A percentile compares a stretch with the other conserved stretches of the same genome.
Evolutionary conservation across 1,140 invertebrate species (phyloP).

Genomic region (Cherax quadricarinatus): DNA sequence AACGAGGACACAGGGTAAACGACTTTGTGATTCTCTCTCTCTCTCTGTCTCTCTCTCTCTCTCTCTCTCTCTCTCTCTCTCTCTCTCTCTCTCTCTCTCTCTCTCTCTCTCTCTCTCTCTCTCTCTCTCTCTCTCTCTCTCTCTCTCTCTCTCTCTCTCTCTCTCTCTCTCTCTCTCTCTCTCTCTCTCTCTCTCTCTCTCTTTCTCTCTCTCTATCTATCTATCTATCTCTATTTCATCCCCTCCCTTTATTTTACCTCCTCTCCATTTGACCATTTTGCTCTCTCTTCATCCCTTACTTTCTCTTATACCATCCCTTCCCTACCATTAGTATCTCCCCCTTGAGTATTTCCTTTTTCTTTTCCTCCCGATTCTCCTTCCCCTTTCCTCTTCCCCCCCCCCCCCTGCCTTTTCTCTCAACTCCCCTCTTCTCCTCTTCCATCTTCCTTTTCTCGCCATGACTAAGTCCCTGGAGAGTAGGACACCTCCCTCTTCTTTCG

Average conservation of each 20-base stretch:
- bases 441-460: no score
- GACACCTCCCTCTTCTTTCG: not conserved
- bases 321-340: not conserved
- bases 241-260: not conserved
- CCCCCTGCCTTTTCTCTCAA: no score
- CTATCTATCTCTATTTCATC: no score
- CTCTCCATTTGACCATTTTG: not conserved
- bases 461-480: no score
- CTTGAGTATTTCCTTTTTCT: not conserved
- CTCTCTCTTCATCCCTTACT: not conserved
- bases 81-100: slow-evolving; percentile 13
- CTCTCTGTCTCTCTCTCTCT: not conserved
- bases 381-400: not conserved
- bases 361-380: not conserved
- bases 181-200: not conserved
- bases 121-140: not conserved
- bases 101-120: not conserved
- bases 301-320: not conserved
- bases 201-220: not conserved
- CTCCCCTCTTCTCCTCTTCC: not conserved
- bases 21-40: not conserved
- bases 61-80: not conserved
- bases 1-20: no score
- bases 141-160: not conserved
- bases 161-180: not conserved